Conservation (phyloP, 2,113 vertebrate genomes). For the Tyrannus savana region DNA sequence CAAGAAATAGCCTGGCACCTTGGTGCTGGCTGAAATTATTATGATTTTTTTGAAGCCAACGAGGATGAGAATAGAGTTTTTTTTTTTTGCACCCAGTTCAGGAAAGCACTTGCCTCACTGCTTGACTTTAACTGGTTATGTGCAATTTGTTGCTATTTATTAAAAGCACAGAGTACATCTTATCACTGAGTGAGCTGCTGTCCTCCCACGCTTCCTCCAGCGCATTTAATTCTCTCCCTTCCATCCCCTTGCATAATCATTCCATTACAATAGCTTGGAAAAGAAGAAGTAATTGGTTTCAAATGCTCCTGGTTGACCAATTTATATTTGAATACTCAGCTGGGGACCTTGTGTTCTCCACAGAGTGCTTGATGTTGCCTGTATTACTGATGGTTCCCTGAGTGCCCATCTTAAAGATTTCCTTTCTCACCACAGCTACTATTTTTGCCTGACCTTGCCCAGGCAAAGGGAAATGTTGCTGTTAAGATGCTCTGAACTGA, state of each 20-base stretch:
- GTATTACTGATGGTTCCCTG: not conserved
- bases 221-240: conserved; percentile 34
- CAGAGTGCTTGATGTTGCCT: not conserved
- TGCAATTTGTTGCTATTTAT: conserved; percentile 65
- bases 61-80: not conserved
- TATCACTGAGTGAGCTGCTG: conserved; percentile 49
- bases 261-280: not conserved
- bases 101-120: conserved; percentile 7
- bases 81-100: conserved; percentile 9
- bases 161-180: conserved; percentile 51
- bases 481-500: not conserved
- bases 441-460: conserved; percentile 30
- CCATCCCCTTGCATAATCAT: conserved; percentile 36
- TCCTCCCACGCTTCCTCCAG: conserved; percentile 53
- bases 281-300: conserved; percentile 34
- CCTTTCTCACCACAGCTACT: not conserved
- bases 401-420: not conserved
- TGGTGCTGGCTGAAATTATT: not conserved
- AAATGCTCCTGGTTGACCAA: conserved; percentile 41
- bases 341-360: not conserved
- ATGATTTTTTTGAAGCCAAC: not conserved
- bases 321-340: not conserved
- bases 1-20: conserved; percentile 2
- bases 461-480: not conserved
- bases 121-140: not conserved